A percentile compares a stretch with the other conserved stretches of the same genome.
These are phyloP conservation scores for Echinarachnius parma DNA, from an alignment of 53 echinoderm and acorn worm species.

Conservation along the genomic window DNA sequence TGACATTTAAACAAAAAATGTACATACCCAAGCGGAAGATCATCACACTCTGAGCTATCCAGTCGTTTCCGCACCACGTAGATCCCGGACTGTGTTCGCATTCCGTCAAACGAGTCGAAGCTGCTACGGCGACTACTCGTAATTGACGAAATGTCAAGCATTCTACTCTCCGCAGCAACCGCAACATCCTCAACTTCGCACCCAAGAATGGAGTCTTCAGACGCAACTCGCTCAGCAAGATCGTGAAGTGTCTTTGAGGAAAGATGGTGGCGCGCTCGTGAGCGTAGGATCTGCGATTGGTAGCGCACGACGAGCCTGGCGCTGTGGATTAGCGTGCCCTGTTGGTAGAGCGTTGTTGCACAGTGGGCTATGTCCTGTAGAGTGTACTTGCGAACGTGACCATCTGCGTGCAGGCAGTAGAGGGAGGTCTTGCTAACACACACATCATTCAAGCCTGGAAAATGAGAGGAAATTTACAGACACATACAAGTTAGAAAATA, in stretches of 20 bases:
- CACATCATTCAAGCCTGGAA: conserved; percentile 18
- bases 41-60: conserved; percentile 66
- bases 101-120: conserved; percentile 64
- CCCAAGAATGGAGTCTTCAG: conserved; percentile 36
- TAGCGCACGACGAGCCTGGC: conserved; percentile 42
- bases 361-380: conserved; percentile 60
- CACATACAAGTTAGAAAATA: too few species aligned
- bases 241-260: conserved; percentile 59
- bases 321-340: conserved; percentile 56
- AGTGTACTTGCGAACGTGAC: conserved; percentile 53
- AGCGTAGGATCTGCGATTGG: conserved; percentile 25
- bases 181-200: conserved; percentile 57
- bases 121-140: conserved; percentile 79
- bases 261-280: conserved; percentile 52
- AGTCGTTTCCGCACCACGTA: conserved; percentile 60
- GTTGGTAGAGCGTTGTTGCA: conserved; percentile 65
- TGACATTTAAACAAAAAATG: neutral
- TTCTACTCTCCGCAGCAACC: conserved; percentile 26
- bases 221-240: conserved; percentile 48
- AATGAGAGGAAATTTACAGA: too few species aligned
- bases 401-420: conserved; percentile 71
- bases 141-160: conserved; percentile 40
- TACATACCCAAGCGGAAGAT: conserved; percentile 30
- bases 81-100: conserved; percentile 78
- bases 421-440: conserved; percentile 41